Base-by-base conservation (phyloP, 2,888 invertebrate species). In the Mythimna albipuncta region DNA sequence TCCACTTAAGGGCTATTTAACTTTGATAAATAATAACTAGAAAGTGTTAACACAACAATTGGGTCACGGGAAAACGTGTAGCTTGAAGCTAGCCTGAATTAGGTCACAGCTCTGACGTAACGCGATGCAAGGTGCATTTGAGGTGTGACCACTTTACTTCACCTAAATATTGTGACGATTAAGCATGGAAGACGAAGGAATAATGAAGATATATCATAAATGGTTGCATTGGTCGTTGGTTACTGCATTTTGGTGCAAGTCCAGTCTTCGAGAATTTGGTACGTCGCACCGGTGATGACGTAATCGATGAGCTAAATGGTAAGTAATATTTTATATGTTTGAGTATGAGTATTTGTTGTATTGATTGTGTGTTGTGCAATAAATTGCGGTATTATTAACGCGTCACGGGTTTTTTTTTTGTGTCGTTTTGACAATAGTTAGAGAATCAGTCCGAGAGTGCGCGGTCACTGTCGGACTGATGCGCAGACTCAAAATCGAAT, bases 151-250 rank as follows among this genome's bases (percentile, higher is more conserved):
- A n/a, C n/a, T 32, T 16, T 26, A 1, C 16, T 6, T 47, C 9
- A 6, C 26, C 41, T 10, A 5, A 2, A 3, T 9, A 2, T 32
- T 26, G n/a, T 19, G 72, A 38, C 50, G 47, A 6, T 16, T 16
- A 47, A 19, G 0, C n/a, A 70, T 44, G 19, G 11, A 55, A 16
- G 2, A 38, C 26, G 16, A 11, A 38, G 6, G 9, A 11, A 2
- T 9, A 16, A 67, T 59, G 16, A 32, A 41, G 38, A 10, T 76
- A 32, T 64, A 47, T 69, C 52, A 54, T 2, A 54, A 59, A 54
- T 69, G 76, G 64, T 59, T 76, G n/a, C 21, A 59, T 64, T 75
- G 47, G 59, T 32, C 32, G 5, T 21, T 50, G 5, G 16, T 0
- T 0, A 52, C 11, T 55, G 38, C 10, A 21, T 71, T 57, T 50